Conservation (phyloP, 2,888 invertebrate genomes). For the Pterobdella sp. region DNA sequence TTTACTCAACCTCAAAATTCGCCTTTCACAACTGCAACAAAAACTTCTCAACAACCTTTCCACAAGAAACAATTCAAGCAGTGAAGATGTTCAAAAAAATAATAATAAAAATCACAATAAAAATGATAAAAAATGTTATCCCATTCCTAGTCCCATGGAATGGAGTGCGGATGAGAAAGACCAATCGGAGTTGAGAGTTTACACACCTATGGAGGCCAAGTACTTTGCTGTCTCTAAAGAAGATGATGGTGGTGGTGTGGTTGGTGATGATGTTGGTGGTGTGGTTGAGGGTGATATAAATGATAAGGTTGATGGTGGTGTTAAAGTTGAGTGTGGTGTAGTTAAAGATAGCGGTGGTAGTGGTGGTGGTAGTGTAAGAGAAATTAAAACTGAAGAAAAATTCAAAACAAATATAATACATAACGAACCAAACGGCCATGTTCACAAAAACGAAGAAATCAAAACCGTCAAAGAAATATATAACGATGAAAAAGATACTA, state of each 20-base stretch:
- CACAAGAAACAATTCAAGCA: neutral
- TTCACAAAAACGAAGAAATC: too few relatives aligned
- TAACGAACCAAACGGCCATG: too few relatives aligned
- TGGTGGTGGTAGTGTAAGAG: neutral
- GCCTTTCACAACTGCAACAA: neutral
- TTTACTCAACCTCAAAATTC: neutral
- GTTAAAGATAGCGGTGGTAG: neutral
- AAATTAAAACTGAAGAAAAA: neutral
- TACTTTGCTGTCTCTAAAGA: neutral
- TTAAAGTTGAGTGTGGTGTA: neutral
- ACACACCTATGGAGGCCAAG: constrained; percentile 16
- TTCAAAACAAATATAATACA: too few relatives aligned
- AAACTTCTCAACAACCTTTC: neutral
- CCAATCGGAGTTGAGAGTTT: constrained; percentile 7
- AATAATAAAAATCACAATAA: neutral
- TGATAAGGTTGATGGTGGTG: neutral
- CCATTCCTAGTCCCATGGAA: constrained; percentile 8
- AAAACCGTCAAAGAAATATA: too few relatives aligned
- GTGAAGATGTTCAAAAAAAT: neutral
- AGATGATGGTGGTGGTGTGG: neutral
- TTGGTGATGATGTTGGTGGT: neutral
- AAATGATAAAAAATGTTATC: neutral
- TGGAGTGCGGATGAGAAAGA: neutral
- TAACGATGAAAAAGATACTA: too few relatives aligned
- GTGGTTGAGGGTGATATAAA: neutral